phyloP scores from a whole-genome alignment of 2,888 invertebrate genomes.

The Copidosoma aretas region DNA sequence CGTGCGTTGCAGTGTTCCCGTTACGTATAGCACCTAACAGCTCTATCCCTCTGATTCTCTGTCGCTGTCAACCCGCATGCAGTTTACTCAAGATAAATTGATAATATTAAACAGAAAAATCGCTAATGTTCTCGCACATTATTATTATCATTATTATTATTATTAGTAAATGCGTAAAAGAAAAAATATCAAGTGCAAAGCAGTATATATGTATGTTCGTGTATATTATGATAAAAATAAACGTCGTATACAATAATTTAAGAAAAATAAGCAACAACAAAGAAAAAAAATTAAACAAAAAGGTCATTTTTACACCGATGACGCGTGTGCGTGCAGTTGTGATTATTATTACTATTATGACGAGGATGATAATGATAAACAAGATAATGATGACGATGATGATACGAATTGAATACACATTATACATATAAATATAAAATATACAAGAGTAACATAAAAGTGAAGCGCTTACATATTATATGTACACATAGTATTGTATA shows the following conservation, averaged over 20 bases:
- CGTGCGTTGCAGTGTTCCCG: no score
- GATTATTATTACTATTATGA: not conserved
- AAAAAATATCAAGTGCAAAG: constrained; percentile 13
- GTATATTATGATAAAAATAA: not conserved
- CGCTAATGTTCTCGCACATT: constrained; percentile 13
- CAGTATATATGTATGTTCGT: not conserved
- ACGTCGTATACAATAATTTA: not conserved
- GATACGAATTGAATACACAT: constrained; percentile 19
- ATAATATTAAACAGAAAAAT: constrained; percentile 1
- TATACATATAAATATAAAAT: not conserved
- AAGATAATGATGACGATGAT: not conserved
- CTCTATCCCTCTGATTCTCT: constrained; percentile 12
- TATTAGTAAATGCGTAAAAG: not conserved
- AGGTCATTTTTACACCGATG: constrained; percentile 19
- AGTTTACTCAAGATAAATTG: constrained; percentile 19
- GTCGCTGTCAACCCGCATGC: constrained; percentile 32
- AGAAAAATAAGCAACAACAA: no score
- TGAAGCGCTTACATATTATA: constrained; percentile 1
- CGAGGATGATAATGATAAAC: not conserved
- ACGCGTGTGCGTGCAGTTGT: not conserved
- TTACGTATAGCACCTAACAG: no score
- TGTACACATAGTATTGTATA: constrained; percentile 7
- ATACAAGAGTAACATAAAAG: not conserved
- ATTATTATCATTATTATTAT: not conserved
- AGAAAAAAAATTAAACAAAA: not conserved